Conservation (phyloP, 2,888 invertebrate genomes). For the Theodoxus fluviatilis region DNA sequence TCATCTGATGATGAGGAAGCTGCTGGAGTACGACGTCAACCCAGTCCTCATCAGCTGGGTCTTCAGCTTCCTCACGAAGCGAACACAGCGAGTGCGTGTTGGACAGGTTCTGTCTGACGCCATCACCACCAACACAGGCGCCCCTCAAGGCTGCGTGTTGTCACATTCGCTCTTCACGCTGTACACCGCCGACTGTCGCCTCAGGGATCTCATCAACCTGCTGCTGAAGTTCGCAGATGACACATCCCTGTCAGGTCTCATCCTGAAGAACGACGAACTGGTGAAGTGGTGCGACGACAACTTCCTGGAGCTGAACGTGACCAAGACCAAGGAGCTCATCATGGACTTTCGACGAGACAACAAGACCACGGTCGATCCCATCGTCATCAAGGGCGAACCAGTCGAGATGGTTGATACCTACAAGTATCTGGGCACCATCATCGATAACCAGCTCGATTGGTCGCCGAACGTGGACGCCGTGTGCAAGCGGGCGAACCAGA, state of each 20-base stretch:
- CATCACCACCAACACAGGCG: neutral
- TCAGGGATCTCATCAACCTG: neutral
- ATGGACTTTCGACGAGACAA: neutral
- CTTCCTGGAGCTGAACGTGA: constrained; percentile 6
- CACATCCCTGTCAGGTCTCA: neutral
- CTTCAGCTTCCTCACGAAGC: constrained; percentile 7
- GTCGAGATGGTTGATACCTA: neutral
- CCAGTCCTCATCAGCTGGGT: constrained; percentile 2
- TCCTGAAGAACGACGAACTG: neutral
- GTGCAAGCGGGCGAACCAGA: too few species aligned
- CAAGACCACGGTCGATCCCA: neutral
- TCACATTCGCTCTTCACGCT: constrained; percentile 15
- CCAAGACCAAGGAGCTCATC: constrained; percentile 7
- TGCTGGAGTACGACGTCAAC: neutral
- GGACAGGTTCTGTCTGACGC: neutral
- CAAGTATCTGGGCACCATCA: neutral
- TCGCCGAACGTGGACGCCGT: too few species aligned
- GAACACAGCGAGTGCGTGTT: constrained; percentile 11
- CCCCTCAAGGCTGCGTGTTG: constrained; percentile 14
- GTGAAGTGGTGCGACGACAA: constrained; percentile 9
- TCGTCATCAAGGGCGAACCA: neutral
- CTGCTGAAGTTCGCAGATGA: neutral
- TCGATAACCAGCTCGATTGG: neutral
- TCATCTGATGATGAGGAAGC: constrained; percentile 5
- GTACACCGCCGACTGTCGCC: constrained; percentile 2